Conservation (phyloP, 2,888 invertebrate genomes). For the Monoplex corrugatus region DNA sequence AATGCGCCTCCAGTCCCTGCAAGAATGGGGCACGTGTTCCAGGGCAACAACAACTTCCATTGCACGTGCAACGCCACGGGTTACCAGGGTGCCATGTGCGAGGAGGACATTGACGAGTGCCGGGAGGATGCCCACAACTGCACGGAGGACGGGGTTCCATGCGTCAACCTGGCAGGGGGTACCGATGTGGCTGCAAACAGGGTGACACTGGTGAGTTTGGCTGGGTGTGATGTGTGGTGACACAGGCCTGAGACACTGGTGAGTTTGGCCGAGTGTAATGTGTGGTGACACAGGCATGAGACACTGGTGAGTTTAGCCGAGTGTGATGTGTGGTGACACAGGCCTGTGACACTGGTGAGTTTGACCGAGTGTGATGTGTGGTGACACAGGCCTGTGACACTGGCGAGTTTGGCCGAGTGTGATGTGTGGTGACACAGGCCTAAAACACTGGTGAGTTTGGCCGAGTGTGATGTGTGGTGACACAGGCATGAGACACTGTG, state of each 20-base stretch:
- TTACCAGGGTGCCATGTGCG: conserved; percentile 62
- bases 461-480: conserved; percentile 1
- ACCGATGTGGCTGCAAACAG: conserved; percentile 63
- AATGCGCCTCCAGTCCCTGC: conserved; percentile 64
- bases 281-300: neutral
- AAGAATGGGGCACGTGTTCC: conserved; percentile 68
- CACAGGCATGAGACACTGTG: too few relatives aligned
- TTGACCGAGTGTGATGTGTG: neutral
- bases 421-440: too few relatives aligned
- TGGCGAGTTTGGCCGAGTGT: too few relatives aligned
- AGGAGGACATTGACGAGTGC: conserved; percentile 67
- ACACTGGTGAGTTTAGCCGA: neutral
- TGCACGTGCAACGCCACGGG: conserved; percentile 68
- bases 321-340: too few relatives aligned
- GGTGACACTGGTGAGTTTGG: conserved; percentile 33
- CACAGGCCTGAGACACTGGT: neutral
- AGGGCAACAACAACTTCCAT: conserved; percentile 55
- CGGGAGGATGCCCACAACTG: conserved; percentile 58
- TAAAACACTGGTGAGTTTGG: neutral
- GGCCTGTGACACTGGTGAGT: too few relatives aligned
- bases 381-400: too few relatives aligned
- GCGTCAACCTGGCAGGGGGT: conserved; percentile 62
- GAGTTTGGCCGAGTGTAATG: neutral
- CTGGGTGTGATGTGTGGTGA: neutral
- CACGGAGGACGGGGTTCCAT: conserved; percentile 55